phyloP scores from a whole-genome alignment of 2,888 invertebrate species.

The Mylabris sibirica region DNA sequence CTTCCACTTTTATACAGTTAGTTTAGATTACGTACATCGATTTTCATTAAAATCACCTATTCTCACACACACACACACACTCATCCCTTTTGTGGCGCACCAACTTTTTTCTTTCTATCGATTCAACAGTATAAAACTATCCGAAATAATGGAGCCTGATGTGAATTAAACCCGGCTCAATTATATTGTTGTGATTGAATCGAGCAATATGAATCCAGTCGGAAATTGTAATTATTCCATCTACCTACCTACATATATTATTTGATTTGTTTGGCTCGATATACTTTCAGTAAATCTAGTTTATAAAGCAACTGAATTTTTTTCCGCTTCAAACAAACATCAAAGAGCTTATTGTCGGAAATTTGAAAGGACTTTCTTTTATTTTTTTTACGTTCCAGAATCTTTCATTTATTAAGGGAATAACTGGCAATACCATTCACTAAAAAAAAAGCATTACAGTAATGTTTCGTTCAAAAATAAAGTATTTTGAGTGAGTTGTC shows the following conservation, averaged over 20 bases:
- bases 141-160: neutral
- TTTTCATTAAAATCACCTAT: constrained; percentile 8
- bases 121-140: neutral
- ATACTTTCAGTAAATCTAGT: too few relatives aligned
- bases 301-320: neutral
- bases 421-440: neutral
- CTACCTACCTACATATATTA: too few relatives aligned
- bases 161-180: too few relatives aligned
- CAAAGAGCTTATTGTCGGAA: neutral
- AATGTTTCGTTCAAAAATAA: neutral
- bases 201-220: too few relatives aligned
- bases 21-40: constrained; percentile 6
- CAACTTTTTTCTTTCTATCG: neutral
- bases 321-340: neutral
- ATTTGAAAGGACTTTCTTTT: neutral
- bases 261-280: too few relatives aligned
- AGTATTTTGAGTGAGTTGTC: neutral
- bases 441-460: neutral
- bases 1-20: neutral
- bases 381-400: too few relatives aligned
- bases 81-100: neutral
- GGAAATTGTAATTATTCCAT: too few relatives aligned
- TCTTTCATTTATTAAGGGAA: neutral
- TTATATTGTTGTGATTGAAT: too few relatives aligned
- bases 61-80: too few relatives aligned